Base-by-base conservation (phyloP, 2,888 invertebrate genomes). In the Dicroscelio sp. region DNA sequence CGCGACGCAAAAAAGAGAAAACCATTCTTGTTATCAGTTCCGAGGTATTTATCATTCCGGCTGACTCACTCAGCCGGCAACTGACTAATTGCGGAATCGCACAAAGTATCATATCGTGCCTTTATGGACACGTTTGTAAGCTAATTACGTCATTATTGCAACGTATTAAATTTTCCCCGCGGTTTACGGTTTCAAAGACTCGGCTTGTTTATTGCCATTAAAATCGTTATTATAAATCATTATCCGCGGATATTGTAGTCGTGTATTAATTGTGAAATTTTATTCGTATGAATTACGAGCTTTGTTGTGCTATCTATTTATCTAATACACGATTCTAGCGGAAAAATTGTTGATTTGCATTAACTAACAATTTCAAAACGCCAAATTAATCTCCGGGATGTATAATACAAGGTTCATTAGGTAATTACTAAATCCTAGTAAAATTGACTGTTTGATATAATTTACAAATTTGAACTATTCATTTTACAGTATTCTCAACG, bases 1-100 rank as follows among this genome's bases (percentile, higher is more conserved):
- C 35, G 69, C 4, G n/a, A n/a, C n/a, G n/a, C n/a, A n/a, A 55
- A 30, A 82, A 83, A 63, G 48, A 83, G 60, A 31, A 35, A 25
- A 55, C 27, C n/a, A n/a, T n/a, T n/a, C n/a, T n/a, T n/a, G 60
- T 71, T 82, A 71, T 60, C 67, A 25, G 43, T 20, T 23, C 5
- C 38, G 27, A n/a, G 58, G 12, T 27, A 48, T 83, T 83, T 33
- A 48, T 83, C 38, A 71, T 43, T 33, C 12, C 25, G 60, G n/a
- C 43, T 43, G 8, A 10, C 52, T 38, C 33, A 33, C 31, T 31
- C 35, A 35, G 20, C 35, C 23, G 55, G 33, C 20, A 67, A 67
- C 33, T n/a, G 58, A 60, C 58, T n/a, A 63, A 52, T 33, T 58
- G 43, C 43, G 43, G n/a, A n/a, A 43, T 43, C 10, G 43, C 8